Conservation (phyloP, 2,113 vertebrate genomes). For the Cnemophilus loriae region DNA sequence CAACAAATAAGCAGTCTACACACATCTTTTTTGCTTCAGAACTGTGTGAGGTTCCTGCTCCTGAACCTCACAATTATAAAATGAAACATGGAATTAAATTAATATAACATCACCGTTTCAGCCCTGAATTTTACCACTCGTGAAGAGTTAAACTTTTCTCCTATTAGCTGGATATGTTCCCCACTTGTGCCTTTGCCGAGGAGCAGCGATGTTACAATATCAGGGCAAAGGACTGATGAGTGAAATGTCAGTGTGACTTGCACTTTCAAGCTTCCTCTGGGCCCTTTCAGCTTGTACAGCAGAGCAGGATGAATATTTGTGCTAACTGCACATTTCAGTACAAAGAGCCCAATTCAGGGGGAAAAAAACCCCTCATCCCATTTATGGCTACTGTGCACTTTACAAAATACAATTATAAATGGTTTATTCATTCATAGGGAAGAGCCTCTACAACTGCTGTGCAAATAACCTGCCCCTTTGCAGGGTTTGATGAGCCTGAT, state of each 20-base stretch:
- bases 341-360: slow-evolving; percentile 68
- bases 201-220: neutral
- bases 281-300: slow-evolving; percentile 36
- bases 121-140: neutral
- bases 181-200: neutral
- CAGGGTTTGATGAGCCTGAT: neutral
- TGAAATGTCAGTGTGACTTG: slow-evolving; percentile 59
- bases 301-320: slow-evolving; percentile 63
- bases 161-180: neutral
- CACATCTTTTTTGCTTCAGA: slow-evolving; percentile 6
- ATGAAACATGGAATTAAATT: neutral
- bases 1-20: slow-evolving; percentile 52
- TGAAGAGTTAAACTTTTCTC: slow-evolving; percentile 12
- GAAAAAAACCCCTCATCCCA: slow-evolving; percentile 55
- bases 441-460: slow-evolving; percentile 51
- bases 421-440: slow-evolving; percentile 69
- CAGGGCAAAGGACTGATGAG: slow-evolving; percentile 26
- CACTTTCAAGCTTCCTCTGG: slow-evolving; percentile 40
- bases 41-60: neutral
- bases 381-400: slow-evolving; percentile 63
- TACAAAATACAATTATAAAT: slow-evolving; percentile 69
- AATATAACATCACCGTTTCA: neutral
- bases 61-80: neutral
- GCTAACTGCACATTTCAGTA: slow-evolving; percentile 67
- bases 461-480: slow-evolving; percentile 46